Base-by-base conservation (phyloP, 2,888 invertebrate genomes). In the Allygus modestus region DNA sequence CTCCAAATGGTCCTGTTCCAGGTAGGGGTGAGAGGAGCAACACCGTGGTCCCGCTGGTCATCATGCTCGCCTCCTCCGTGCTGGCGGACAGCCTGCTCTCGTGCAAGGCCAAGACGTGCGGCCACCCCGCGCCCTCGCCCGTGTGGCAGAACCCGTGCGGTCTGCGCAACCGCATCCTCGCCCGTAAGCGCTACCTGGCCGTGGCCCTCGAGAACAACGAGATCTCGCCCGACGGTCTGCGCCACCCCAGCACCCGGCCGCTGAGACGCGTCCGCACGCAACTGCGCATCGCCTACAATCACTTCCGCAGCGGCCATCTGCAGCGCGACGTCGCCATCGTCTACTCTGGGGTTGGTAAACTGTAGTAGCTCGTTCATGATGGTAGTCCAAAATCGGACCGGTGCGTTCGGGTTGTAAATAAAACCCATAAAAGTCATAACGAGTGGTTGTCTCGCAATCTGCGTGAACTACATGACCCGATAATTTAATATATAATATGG, bases 281-380 rank as follows among this genome's bases (percentile, higher is more conserved):
- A 87, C 88, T 91, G 46, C 88, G 89, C 79, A 88, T 90, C 54
- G 90, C 91, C 1, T 89, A 89, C 82, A 89, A 89, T 77, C 90
- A 91, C 87, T 90, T 90, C 86, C 88, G 88, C 75, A 54, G 73
- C 37, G 58, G 58, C 31, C 89, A 89, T 85, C 88, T 89, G 84
- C 88, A 89, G 86, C 89, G 89, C 83, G 89, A 89, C 84, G 89
- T 90, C 65, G 89, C 88, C 84, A 88, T 89, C 61, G 88, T 90
- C 73, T 90, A 91, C 87, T 88, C 89, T n/a, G 89, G 90, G 89
- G 91, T 91, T 86, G 86, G 88, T 54, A 81, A 15, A n/a, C n/a
- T n/a, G n/a, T n/a, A n/a, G n/a, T n/a, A n/a, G n/a, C n/a, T n/a
- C n/a, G n/a, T n/a, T 11, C 20, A 9, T 58, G n/a, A 58, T n/a